Evolutionary conservation across 2,113 vertebrate genomes (phyloP).

Genomic region (Pycnonotus jocosus): DNA sequence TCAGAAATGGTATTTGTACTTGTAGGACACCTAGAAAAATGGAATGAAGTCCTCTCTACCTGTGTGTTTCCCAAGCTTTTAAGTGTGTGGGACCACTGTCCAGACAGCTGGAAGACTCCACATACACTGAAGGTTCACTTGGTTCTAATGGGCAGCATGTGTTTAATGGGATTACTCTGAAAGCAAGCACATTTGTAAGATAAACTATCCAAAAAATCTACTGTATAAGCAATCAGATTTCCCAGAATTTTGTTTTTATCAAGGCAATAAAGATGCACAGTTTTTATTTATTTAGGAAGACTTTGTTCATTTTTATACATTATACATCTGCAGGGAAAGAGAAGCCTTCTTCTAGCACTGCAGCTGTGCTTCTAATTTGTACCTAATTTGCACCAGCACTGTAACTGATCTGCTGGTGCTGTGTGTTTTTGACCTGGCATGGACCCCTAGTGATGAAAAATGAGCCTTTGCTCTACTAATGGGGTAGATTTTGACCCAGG

Average conservation of each 20-base stretch:
- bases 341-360: not conserved
- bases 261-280: not conserved
- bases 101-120: not conserved
- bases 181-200: not conserved
- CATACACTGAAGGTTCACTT: not conserved
- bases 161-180: not conserved
- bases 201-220: not conserved
- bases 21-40: not conserved
- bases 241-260: not conserved
- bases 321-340: not conserved
- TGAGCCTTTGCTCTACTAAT: not conserved
- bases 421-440: not conserved
- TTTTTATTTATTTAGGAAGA: not conserved
- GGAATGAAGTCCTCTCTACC: not conserved
- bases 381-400: slow-evolving; percentile 27
- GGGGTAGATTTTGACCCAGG: not conserved
- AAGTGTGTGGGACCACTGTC: not conserved
- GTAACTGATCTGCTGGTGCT: not conserved
- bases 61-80: not conserved
- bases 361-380: slow-evolving; percentile 3
- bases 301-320: not conserved
- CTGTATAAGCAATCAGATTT: not conserved
- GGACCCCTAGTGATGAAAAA: not conserved
- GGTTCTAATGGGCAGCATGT: not conserved
- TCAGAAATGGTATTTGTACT: not conserved